These are phyloP conservation scores for Heteromormyrus szaboi DNA, from an alignment of 2,797 vertebrate genomes.

Conservation along the genomic window DNA sequence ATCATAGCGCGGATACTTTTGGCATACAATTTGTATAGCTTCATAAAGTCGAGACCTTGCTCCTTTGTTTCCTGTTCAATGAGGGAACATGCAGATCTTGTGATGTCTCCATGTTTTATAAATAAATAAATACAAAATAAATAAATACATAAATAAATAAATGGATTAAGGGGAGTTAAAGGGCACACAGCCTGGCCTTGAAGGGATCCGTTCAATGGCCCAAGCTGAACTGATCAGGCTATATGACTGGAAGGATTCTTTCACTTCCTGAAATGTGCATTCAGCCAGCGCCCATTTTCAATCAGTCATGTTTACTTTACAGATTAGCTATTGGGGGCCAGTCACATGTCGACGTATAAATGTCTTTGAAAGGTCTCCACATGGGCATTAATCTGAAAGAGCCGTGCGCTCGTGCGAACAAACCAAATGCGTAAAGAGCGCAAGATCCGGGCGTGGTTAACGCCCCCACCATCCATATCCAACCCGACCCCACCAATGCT, in stretches of 20 bases:
- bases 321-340: constrained; percentile 45
- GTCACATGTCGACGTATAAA: constrained; percentile 47
- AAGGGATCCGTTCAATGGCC: neutral
- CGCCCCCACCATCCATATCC: constrained; percentile 4
- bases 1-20: neutral
- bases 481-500: constrained; percentile 18
- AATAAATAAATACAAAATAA: constrained; percentile 3
- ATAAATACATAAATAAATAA: constrained; percentile 4
- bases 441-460: neutral
- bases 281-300: constrained; percentile 55
- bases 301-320: constrained; percentile 43
- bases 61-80: neutral
- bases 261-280: constrained; percentile 67
- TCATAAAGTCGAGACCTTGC: neutral
- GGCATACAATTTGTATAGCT: neutral
- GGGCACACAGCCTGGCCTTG: neutral
- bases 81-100: neutral
- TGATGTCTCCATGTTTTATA: neutral
- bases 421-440: neutral
- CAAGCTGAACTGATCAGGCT: neutral
- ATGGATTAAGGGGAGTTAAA: neutral
- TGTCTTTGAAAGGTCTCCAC: constrained; percentile 51
- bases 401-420: neutral
- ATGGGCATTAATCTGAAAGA: constrained; percentile 37
- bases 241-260: neutral